Conservation (phyloP, 2,797 vertebrate genomes). For the Karalla daura region DNA sequence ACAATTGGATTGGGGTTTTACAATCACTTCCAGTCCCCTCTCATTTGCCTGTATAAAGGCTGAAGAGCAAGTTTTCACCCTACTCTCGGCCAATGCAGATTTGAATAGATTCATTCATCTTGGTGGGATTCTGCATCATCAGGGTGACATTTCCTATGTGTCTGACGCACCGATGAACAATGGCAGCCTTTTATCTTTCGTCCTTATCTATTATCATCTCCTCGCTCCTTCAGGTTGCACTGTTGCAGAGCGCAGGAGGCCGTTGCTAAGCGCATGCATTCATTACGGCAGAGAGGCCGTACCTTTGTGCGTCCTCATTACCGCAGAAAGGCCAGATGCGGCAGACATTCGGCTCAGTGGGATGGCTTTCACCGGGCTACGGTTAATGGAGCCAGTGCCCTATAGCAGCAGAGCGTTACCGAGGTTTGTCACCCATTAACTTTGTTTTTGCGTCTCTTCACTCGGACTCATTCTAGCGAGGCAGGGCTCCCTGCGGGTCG, state of each 20-base stretch:
- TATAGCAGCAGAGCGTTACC: slow-evolving; percentile 33
- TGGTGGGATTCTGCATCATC: no score
- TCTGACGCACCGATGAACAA: neutral
- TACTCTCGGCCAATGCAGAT: no score
- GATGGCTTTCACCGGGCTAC: slow-evolving; percentile 22
- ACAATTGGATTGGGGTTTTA: no score
- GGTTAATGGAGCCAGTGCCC: slow-evolving; percentile 56
- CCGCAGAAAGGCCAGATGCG: slow-evolving; percentile 28
- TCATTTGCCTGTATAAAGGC: no score
- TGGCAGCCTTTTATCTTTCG: neutral
- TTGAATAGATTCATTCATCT: no score
- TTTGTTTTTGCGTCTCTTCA: slow-evolving; percentile 52
- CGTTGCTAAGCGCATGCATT: neutral
- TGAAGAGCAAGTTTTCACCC: no score
- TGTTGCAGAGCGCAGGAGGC: neutral
- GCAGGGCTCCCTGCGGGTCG: slow-evolving; percentile 26
- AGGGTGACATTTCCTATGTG: neutral
- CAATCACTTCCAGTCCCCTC: no score
- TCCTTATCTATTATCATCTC: neutral
- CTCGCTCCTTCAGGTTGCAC: neutral
- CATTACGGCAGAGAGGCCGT: neutral
- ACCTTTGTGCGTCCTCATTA: slow-evolving; percentile 32
- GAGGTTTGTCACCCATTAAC: slow-evolving; percentile 58
- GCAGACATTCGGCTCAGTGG: slow-evolving; percentile 10
- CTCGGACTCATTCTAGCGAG: slow-evolving; percentile 14